Evolutionary conservation across 2,797 vertebrate genomes (phyloP).

Genomic region (Nasua narica): DNA sequence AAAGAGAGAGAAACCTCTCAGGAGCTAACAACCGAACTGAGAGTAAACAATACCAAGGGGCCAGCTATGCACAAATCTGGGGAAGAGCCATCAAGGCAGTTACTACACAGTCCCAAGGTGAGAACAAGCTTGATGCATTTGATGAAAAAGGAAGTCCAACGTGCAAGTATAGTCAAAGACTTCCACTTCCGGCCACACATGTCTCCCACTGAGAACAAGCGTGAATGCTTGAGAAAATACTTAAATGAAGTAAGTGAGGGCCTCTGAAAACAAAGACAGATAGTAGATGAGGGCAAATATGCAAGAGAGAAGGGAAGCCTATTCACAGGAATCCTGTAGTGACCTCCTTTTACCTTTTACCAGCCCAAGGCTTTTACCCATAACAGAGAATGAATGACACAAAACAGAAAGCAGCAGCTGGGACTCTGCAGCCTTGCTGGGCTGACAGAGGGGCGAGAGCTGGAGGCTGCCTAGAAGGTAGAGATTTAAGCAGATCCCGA

Average conservation of each 20-base stretch:
- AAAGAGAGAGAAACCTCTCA: not conserved
- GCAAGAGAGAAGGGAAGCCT: not conserved
- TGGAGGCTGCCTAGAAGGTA: not conserved
- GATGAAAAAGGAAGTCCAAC: not conserved
- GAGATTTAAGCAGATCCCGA: not conserved
- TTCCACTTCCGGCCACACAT: not conserved
- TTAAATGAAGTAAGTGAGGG: not conserved
- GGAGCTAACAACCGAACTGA: not conserved
- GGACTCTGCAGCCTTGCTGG: not conserved
- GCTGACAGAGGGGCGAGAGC: not conserved
- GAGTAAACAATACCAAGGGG: not conserved
- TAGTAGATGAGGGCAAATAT: not conserved
- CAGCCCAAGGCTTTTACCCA: not conserved
- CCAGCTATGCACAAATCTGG: not conserved
- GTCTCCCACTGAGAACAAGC: not conserved
- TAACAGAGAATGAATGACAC: not conserved
- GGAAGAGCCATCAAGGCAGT: not conserved
- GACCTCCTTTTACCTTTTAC: not conserved
- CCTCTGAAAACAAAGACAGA: not conserved
- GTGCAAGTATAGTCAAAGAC: not conserved
- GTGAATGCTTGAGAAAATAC: not conserved
- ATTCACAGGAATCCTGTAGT: not conserved
- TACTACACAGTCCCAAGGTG: not conserved
- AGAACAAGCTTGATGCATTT: not conserved
- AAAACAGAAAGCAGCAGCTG: not conserved